These are phyloP conservation scores for Brachyopa scutellaris DNA, from an alignment of 2,888 invertebrate species.

Conservation along the genomic window DNA sequence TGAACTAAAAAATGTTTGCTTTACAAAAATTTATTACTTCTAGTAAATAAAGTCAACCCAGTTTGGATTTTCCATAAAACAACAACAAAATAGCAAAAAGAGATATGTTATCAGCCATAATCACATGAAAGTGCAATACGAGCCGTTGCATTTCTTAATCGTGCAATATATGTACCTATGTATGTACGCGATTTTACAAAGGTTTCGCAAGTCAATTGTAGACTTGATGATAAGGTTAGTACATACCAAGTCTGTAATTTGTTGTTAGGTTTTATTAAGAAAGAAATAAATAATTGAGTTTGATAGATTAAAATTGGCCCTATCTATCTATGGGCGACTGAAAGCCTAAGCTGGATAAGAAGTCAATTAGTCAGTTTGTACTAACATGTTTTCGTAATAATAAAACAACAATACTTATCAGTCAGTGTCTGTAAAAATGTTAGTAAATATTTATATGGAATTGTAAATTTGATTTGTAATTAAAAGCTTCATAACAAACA, in stretches of 20 bases:
- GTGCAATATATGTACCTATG: too few relatives aligned
- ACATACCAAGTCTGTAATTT: not conserved
- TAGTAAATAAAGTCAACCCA: constrained; percentile 53
- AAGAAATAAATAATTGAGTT: not conserved
- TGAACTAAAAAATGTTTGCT: constrained; percentile 15
- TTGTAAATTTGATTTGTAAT: too few relatives aligned
- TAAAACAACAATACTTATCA: too few relatives aligned
- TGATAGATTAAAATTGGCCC: too few relatives aligned
- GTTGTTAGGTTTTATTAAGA: not conserved
- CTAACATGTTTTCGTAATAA: too few relatives aligned
- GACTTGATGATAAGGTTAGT: constrained; percentile 10
- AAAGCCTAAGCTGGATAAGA: too few relatives aligned
- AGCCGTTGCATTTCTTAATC: not conserved
- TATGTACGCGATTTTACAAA: constrained; percentile 22
- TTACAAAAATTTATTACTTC: not conserved
- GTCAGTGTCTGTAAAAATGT: too few relatives aligned
- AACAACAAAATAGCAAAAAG: constrained; percentile 27
- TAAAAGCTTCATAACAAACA: too few relatives aligned
- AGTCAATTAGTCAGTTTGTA: too few relatives aligned
- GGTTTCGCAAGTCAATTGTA: constrained; percentile 31
- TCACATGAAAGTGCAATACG: constrained; percentile 23
- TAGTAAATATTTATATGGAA: too few relatives aligned
- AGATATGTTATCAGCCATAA: constrained; percentile 43
- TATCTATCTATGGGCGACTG: too few relatives aligned
- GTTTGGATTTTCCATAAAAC: constrained; percentile 41